Conservation (phyloP, 2,113 vertebrate genomes). For the Epinephelus fuscoguttatus region DNA sequence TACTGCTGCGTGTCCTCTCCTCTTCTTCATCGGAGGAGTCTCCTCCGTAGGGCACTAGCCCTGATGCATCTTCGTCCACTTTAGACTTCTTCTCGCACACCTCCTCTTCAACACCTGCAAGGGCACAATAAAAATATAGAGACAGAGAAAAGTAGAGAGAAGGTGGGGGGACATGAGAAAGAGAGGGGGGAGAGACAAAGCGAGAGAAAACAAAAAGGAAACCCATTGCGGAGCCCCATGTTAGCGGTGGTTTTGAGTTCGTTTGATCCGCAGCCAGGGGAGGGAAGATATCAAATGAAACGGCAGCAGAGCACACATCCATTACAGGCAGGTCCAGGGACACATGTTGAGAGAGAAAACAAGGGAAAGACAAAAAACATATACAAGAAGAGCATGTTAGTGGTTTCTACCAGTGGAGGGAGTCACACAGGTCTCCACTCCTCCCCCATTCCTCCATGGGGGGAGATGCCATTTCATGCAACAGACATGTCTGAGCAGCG, state of each 20-base stretch:
- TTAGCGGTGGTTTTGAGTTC: constrained; percentile 77
- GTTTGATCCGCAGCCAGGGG: constrained; percentile 78
- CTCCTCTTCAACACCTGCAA: constrained; percentile 67
- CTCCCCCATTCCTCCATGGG: constrained; percentile 73
- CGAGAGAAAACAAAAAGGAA: constrained; percentile 52
- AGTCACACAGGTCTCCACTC: constrained; percentile 80
- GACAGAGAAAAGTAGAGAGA: constrained; percentile 40
- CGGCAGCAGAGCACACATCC: constrained; percentile 78
- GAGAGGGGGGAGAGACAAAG: constrained; percentile 4
- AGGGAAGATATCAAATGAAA: constrained; percentile 74
- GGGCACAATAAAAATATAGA: constrained; percentile 58
- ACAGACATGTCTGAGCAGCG: constrained; percentile 36
- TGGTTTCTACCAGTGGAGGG: constrained; percentile 51
- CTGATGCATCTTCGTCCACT: constrained; percentile 66
- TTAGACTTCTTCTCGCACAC: constrained; percentile 75
- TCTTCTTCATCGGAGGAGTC: constrained; percentile 88
- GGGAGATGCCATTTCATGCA: constrained; percentile 70
- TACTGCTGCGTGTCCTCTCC: constrained; percentile 81
- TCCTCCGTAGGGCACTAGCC: constrained; percentile 84
- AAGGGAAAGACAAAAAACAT: constrained; percentile 85
- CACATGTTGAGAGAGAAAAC: constrained; percentile 86
- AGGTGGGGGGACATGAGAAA: constrained; percentile 13
- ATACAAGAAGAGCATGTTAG: constrained; percentile 83
- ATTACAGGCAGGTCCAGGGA: constrained; percentile 77
- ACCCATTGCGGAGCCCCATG: constrained; percentile 77